phyloP scores from a whole-genome alignment of 2,888 invertebrate species.

The Hemicrepidius hirtus region DNA sequence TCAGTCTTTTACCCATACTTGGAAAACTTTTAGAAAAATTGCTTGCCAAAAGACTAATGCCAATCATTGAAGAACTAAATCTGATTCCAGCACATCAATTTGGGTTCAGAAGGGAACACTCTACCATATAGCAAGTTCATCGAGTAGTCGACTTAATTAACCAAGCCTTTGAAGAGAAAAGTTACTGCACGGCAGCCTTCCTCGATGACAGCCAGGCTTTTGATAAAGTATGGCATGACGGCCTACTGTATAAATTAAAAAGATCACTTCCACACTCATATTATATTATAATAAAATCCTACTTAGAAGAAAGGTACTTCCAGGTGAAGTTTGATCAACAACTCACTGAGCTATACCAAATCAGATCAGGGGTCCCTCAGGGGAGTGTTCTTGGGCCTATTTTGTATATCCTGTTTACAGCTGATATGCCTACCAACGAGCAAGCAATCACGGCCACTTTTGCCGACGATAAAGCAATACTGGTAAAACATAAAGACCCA shows the following conservation, averaged over 20 bases:
- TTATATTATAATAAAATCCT: slow-evolving; percentile 49
- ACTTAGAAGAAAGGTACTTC: slow-evolving; percentile 42
- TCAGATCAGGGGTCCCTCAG: slow-evolving; percentile 55
- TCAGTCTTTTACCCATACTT: slow-evolving; percentile 55
- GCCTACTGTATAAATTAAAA: slow-evolving; percentile 39
- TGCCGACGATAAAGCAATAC: slow-evolving; percentile 44
- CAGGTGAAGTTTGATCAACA: slow-evolving; percentile 16
- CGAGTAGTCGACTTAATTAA: background rate
- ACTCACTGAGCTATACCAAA: slow-evolving; percentile 34
- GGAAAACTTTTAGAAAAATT: slow-evolving; percentile 57
- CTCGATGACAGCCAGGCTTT: slow-evolving; percentile 58
- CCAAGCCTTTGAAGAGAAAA: background rate
- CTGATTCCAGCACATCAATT: slow-evolving; percentile 26
- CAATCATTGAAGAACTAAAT: slow-evolving; percentile 27
- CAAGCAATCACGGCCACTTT: slow-evolving; percentile 43
- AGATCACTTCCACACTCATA: slow-evolving; percentile 29
- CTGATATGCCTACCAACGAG: slow-evolving; percentile 53
- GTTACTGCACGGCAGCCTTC: slow-evolving; percentile 56
- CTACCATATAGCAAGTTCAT: slow-evolving; percentile 33
- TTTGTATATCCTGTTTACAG: slow-evolving; percentile 41
- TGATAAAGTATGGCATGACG: slow-evolving; percentile 58
- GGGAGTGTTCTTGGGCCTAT: slow-evolving; percentile 56
- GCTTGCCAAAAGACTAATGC: slow-evolving; percentile 40
- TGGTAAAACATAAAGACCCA: slow-evolving; percentile 44
- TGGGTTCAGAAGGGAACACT: slow-evolving; percentile 36